Conservation (phyloP, 2,113 vertebrate genomes). For the Saguinus midas region DNA sequence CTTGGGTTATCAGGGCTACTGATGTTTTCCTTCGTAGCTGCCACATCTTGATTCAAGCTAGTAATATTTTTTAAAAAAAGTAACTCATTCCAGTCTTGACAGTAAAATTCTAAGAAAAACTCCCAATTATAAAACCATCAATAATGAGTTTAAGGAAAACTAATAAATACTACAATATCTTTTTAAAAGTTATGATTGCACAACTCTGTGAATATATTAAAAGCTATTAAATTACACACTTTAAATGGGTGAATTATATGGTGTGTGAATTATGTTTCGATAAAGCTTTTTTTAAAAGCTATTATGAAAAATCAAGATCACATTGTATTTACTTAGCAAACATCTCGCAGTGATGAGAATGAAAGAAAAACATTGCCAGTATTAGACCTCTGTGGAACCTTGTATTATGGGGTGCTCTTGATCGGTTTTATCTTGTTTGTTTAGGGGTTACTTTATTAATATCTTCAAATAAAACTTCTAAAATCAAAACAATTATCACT, state of each 20-base stretch:
- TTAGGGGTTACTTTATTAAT: not conserved
- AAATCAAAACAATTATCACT: conserved; percentile 27
- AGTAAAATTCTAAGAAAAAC: conserved; percentile 41
- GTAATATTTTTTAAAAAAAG: not conserved
- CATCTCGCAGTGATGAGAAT: not conserved
- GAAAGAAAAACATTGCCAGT: conserved; percentile 34
- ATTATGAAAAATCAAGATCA: not conserved
- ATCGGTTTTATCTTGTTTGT: conserved; percentile 43
- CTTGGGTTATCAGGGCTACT: conserved; percentile 78
- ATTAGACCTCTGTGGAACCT: not conserved
- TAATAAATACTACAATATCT: not conserved
- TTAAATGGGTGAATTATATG: not conserved
- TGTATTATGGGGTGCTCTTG: not conserved
- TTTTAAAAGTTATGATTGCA: not conserved
- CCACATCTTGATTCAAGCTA: conserved; percentile 70
- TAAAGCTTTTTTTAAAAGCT: conserved; percentile 31
- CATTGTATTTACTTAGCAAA: not conserved
- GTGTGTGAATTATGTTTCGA: conserved; percentile 31
- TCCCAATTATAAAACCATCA: conserved; percentile 2
- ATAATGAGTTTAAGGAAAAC: conserved; percentile 40
- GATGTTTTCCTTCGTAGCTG: conserved; percentile 76
- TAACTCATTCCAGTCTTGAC: not conserved
- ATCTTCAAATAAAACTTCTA: conserved; percentile 39
- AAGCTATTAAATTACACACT: not conserved
- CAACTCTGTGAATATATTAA: not conserved